Conservation (phyloP, 2,797 vertebrate species). For the Tadarida brasiliensis region DNA sequence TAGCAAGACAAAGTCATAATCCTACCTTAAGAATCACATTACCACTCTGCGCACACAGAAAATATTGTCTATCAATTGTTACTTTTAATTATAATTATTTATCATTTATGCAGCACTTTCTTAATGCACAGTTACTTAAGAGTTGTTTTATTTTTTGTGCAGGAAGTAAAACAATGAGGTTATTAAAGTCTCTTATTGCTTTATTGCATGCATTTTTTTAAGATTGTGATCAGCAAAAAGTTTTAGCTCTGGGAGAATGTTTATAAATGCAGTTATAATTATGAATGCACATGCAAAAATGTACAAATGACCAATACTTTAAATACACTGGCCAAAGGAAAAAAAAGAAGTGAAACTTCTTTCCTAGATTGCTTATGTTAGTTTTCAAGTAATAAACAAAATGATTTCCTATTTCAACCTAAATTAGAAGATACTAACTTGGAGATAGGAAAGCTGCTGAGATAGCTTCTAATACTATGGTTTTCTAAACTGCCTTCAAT, state of each 20-base stretch:
- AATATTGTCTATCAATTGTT: conserved; percentile 55
- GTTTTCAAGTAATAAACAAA: conserved; percentile 76
- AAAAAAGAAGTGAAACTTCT: conserved; percentile 10
- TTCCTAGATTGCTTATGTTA: conserved; percentile 48
- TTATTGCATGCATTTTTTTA: conserved; percentile 1
- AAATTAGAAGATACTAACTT: conserved; percentile 61
- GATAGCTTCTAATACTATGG: background rate
- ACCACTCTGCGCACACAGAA: conserved; percentile 17
- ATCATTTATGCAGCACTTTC: conserved; percentile 26
- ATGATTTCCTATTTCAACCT: conserved; percentile 64
- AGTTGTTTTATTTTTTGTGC: conserved; percentile 62
- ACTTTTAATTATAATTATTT: conserved; percentile 65
- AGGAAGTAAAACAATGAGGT: conserved; percentile 31
- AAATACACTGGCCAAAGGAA: background rate
- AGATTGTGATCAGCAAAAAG: conserved; percentile 62
- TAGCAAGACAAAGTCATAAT: conserved; percentile 76
- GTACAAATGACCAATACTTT: conserved; percentile 37
- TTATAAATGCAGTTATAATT: conserved; percentile 72
- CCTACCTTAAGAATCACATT: conserved; percentile 75
- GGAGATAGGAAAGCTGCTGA: conserved; percentile 61
- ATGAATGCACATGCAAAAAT: conserved; percentile 54
- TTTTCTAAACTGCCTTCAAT: background rate
- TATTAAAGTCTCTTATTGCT: conserved; percentile 18
- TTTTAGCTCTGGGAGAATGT: background rate
- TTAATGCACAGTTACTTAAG: conserved; percentile 4